Evolutionary conservation across 2,888 invertebrate species (phyloP).

Genomic region (Capitulum mitella): DNA sequence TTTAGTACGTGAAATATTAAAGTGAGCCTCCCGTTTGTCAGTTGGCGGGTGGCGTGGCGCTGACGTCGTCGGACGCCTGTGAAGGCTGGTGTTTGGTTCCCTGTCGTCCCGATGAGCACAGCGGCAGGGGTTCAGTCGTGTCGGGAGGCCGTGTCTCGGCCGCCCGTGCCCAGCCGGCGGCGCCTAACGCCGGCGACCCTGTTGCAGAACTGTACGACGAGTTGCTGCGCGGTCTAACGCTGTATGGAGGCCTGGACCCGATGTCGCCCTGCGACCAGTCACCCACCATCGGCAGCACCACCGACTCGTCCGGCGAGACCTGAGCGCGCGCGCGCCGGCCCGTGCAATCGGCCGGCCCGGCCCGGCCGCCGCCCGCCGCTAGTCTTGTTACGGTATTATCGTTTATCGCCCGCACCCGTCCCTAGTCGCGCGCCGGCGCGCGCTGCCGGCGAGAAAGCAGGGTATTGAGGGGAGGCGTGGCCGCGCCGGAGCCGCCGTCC

Average conservation of each 20-base stretch:
- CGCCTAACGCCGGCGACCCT: not conserved
- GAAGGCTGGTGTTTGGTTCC: not conserved
- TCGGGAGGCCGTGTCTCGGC: too few species aligned
- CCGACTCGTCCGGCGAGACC: constrained; percentile 17
- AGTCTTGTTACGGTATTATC: constrained; percentile 23
- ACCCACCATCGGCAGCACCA: constrained; percentile 24
- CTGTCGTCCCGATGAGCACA: too few species aligned
- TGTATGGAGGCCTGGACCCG: not conserved
- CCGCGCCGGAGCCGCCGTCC: too few species aligned
- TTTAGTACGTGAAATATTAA: too few species aligned
- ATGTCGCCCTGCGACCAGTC: constrained; percentile 22
- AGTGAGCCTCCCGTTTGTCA: not conserved
- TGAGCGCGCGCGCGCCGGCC: not conserved
- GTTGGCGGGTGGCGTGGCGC: not conserved
- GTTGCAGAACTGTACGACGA: constrained; percentile 20
- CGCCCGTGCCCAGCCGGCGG: too few species aligned
- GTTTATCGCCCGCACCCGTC: not conserved
- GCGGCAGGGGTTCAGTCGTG: too few species aligned
- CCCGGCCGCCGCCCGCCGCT: not conserved
- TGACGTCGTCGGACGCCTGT: not conserved
- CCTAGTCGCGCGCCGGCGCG: constrained; percentile 10
- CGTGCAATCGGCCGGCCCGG: not conserved
- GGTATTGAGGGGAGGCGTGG: not conserved
- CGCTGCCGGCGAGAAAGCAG: not conserved
- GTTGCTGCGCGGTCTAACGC: not conserved